phyloP scores from a whole-genome alignment of 1,140 invertebrate genomes.

The Leptinotarsa defecta region DNA sequence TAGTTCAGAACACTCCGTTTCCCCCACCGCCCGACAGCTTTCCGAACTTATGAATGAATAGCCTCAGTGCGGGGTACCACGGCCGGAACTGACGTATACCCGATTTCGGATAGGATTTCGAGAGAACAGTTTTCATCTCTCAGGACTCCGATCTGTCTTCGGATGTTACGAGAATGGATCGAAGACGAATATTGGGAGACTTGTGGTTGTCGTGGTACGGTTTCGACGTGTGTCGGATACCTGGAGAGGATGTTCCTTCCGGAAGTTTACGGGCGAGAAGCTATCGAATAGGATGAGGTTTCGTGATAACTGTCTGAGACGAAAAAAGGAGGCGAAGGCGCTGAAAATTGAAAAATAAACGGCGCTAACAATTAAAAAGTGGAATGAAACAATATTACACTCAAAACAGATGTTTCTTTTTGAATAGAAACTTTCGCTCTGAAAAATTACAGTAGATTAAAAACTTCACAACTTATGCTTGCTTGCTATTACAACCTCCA shows the following conservation, averaged over 20 bases:
- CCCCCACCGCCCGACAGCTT: slow-evolving; percentile 40
- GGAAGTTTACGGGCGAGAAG: not conserved
- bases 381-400: no score
- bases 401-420: no score
- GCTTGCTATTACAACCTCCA: no score
- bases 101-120: slow-evolving; percentile 1
- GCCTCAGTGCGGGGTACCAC: slow-evolving; percentile 42
- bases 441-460: no score
- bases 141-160: not conserved
- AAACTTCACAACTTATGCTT: no score
- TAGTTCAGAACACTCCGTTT: slow-evolving; percentile 36
- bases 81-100: slow-evolving; percentile 39
- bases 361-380: no score
- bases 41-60: slow-evolving; percentile 53
- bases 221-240: not conserved
- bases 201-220: not conserved
- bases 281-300: no score
- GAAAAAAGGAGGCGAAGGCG: no score
- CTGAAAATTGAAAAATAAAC: no score
- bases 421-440: no score
- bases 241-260: not conserved
- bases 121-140: not conserved
- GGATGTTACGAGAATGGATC: not conserved
- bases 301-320: no score
- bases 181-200: not conserved